Percentiles rank a stretch among this genome's conserved stretches.
Evolutionary conservation across 2,113 vertebrate species (phyloP).

Genomic region (Hepsetus odoe): DNA sequence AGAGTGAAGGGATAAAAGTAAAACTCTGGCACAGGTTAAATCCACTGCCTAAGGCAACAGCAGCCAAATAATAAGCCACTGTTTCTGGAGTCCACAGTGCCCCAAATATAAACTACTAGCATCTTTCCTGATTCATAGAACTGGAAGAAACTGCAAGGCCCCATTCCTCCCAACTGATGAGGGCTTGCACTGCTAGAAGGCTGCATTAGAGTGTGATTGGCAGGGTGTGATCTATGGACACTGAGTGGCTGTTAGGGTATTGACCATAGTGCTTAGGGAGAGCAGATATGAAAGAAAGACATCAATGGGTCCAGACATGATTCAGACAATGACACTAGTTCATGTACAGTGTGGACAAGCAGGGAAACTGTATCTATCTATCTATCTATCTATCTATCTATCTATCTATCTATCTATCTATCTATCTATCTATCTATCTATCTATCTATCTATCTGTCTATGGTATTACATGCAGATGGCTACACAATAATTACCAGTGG

Average conservation of each 20-base stretch:
- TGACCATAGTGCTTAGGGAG: constrained; percentile 55
- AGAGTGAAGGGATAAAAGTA: neutral
- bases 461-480: too few species aligned
- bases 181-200: constrained; percentile 27
- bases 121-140: neutral
- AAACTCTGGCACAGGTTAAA: neutral
- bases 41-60: neutral
- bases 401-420: too few species aligned
- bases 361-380: neutral
- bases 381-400: too few species aligned
- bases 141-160: constrained; percentile 6
- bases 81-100: neutral
- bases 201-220: constrained; percentile 26
- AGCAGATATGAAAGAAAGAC: constrained; percentile 51
- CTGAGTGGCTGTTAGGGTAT: constrained; percentile 50
- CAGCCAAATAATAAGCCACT: neutral
- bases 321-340: constrained; percentile 39
- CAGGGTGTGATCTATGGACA: constrained; percentile 42
- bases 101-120: neutral
- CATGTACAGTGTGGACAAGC: neutral
- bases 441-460: too few species aligned
- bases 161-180: constrained; percentile 13
- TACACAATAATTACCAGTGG: too few species aligned
- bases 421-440: too few species aligned
- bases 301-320: constrained; percentile 56